Evolutionary conservation across 92 coral and sea anemone species (phyloP).

Genomic region (Porites evermanni): DNA sequence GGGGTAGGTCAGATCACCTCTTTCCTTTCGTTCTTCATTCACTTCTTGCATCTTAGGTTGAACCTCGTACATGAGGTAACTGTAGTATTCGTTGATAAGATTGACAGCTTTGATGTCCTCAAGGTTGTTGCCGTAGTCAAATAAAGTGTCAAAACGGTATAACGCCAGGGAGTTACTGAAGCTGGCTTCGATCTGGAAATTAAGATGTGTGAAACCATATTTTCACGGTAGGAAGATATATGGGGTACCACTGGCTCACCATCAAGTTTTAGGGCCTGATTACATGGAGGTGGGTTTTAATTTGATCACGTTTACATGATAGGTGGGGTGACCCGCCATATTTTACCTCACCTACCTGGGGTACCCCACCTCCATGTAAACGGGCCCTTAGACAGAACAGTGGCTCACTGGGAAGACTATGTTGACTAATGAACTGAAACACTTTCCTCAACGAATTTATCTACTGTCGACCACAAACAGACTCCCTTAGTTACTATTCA

Average conservation of each 20-base stretch:
- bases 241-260: background rate
- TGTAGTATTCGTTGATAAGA: conserved; percentile 17
- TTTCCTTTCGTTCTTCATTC: conserved; percentile 24
- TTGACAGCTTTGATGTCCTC: conserved; percentile 8
- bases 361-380: too few relatives aligned
- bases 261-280: background rate
- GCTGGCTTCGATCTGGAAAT: conserved; percentile 17
- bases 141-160: conserved; percentile 66
- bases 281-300: too few relatives aligned
- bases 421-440: too few relatives aligned
- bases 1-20: conserved; percentile 62
- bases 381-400: background rate
- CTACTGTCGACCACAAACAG: too few relatives aligned
- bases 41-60: conserved; percentile 21
- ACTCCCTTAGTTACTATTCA: too few relatives aligned
- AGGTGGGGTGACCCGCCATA: too few relatives aligned
- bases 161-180: conserved; percentile 11
- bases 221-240: conserved; percentile 4
- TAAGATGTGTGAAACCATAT: conserved; percentile 21
- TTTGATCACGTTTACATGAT: too few relatives aligned
- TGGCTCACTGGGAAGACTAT: background rate
- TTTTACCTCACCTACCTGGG: background rate
- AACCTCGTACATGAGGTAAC: conserved; percentile 16
- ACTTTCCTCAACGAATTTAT: too few relatives aligned
- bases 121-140: conserved; percentile 63